These are phyloP conservation scores for Bugula neritina DNA, from an alignment of 2,888 invertebrate species.

Conservation along the genomic window DNA sequence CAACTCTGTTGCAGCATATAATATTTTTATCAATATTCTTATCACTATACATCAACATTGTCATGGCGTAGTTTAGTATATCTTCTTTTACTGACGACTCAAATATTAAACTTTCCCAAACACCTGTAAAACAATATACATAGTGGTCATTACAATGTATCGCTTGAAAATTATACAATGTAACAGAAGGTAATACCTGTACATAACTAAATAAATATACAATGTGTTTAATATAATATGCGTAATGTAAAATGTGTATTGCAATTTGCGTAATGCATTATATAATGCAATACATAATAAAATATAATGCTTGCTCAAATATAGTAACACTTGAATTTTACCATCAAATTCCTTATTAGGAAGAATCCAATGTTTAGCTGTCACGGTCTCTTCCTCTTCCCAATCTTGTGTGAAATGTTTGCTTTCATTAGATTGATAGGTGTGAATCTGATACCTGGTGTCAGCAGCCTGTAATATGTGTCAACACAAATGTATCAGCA, in stretches of 20 bases:
- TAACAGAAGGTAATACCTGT: no score
- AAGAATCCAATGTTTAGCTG: slow-evolving; percentile 24
- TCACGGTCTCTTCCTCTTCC: slow-evolving; percentile 20
- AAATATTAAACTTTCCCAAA: slow-evolving; percentile 19
- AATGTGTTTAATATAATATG: no score
- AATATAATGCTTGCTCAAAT: no score
- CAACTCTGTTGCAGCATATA: slow-evolving; percentile 20
- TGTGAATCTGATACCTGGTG: slow-evolving; percentile 20
- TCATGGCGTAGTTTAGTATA: slow-evolving; percentile 18
- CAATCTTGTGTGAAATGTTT: slow-evolving; percentile 4
- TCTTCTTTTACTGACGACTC: slow-evolving; percentile 1
- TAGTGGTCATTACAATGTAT: not conserved
- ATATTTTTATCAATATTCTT: slow-evolving; percentile 15
- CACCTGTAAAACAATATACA: not conserved
- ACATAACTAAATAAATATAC: no score
- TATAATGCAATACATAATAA: no score
- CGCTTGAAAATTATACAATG: no score
- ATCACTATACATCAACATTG: slow-evolving; percentile 22
- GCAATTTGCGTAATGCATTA: no score
- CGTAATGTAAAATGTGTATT: no score
- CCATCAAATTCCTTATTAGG: slow-evolving; percentile 14
- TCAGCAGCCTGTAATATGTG: not conserved
- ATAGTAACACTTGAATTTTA: no score
- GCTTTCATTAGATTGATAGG: not conserved
- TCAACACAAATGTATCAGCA: not conserved